Evolutionary conservation across 2,797 vertebrate genomes (phyloP).

Genomic region (Phalloptychus januarius): DNA sequence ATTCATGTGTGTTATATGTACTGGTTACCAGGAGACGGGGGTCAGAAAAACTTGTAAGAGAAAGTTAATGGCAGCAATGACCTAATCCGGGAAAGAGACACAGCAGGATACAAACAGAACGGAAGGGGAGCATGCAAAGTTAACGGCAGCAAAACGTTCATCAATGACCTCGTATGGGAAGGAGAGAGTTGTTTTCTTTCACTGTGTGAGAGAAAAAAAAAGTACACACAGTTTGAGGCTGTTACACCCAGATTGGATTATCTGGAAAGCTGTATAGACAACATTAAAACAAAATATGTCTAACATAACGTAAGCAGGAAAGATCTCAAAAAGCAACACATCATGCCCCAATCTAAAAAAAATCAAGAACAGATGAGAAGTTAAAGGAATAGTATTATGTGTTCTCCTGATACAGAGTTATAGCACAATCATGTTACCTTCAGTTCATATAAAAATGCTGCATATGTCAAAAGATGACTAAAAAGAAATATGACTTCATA

Average conservation of each 20-base stretch:
- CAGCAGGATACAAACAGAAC: not conserved
- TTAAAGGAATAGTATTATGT: no score
- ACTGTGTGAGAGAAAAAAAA: not conserved
- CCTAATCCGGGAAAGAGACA: not conserved
- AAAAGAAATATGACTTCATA: no score
- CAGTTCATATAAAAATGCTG: no score
- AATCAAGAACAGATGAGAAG: no score
- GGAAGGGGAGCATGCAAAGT: not conserved
- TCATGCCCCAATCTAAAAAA: no score
- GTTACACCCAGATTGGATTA: not conserved
- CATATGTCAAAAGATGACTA: no score
- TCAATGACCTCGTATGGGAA: not conserved
- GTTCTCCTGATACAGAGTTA: no score
- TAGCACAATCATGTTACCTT: no score
- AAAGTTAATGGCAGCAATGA: not conserved
- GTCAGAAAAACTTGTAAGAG: not conserved
- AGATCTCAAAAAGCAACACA: no score
- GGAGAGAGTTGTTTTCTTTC: not conserved
- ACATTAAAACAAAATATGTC: no score
- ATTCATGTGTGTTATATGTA: constrained; percentile 59
- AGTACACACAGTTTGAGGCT: not conserved
- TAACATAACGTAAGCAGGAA: no score
- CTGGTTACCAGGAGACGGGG: not conserved
- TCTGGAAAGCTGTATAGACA: not conserved
- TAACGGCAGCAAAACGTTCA: not conserved